Base-by-base conservation (phyloP, 1,140 invertebrate species). In the Charaxes varanes region DNA sequence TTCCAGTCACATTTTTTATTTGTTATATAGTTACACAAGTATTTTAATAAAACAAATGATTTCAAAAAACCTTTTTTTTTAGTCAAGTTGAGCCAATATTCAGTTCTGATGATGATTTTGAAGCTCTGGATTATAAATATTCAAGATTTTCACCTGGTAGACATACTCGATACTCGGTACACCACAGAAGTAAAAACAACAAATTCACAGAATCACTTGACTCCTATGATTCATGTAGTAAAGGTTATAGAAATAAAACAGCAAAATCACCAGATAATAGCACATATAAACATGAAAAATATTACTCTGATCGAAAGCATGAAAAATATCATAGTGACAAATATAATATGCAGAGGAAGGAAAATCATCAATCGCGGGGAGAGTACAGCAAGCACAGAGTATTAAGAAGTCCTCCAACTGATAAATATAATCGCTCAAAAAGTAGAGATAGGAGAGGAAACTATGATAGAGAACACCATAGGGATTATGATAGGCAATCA, bases 51-150 rank as follows among this genome's bases (percentile, higher is more conserved):
- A n/a, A n/a, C n/a, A n/a, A n/a, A n/a, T n/a, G n/a, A n/a, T n/a
- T n/a, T n/a, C n/a, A n/a, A n/a, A n/a, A 27, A 23, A 15, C n/a
- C 31, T 30, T 26, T 30, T 19, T 19, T 61, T 69, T 22, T 37
- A 62, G 60, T 15, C 41, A 33, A 10, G 21, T 35, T 6, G 27
- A 48, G 14, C 27, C 34, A n/a, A 62, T 53, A 31, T 62, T 55
- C 18, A 66, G 62, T 51, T 63, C 69, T 6, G 64, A 73, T 38
- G 73, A 78, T 41, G 71, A 73, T 34, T 16, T 17, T 42, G 65
- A 46, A 34, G 43, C n/a, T 13, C 30, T 26, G 28, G 33, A 32
- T 14, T 2, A 27, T 19, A 36, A 41, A 24, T 51, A 41, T 23
- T 27, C 16, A 38, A 45, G 31, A 30, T 41, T 52, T 44, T 22